Conservation (phyloP, 1,140 invertebrate species). For the Agrypnia vestita region DNA sequence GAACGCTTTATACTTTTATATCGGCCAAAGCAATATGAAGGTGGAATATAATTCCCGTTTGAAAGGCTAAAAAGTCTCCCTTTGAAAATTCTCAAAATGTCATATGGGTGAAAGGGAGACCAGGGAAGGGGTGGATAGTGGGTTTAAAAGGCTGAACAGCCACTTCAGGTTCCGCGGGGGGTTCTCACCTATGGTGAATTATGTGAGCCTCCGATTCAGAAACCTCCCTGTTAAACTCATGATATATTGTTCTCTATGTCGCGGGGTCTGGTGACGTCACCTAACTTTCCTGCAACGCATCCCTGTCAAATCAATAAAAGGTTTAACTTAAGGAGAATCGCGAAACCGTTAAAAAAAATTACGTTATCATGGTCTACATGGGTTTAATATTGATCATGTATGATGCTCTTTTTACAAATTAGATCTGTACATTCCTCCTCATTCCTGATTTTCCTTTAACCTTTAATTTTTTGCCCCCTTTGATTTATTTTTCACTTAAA, state of each 20-base stretch:
- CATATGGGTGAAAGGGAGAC: slow-evolving; percentile 27
- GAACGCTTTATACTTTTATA: no score
- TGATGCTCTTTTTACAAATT: no score
- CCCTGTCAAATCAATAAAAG: slow-evolving; percentile 55
- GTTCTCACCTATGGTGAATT: slow-evolving; percentile 45
- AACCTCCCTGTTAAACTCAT: slow-evolving; percentile 54
- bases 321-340: neutral
- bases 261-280: slow-evolving; percentile 44
- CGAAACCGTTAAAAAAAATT: neutral
- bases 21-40: no score
- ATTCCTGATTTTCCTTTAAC: no score
- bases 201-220: slow-evolving; percentile 16
- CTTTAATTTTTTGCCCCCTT: no score
- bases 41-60: neutral
- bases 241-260: slow-evolving; percentile 56
- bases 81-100: slow-evolving; percentile 45
- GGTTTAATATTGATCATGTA: no score
- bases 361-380: no score
- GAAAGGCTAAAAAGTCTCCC: slow-evolving; percentile 40
- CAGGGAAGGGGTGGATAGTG: slow-evolving; percentile 1
- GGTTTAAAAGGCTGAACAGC: slow-evolving; percentile 36
- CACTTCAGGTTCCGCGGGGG: slow-evolving; percentile 16
- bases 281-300: slow-evolving; percentile 53
- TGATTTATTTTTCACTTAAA: no score
- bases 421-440: no score